These are phyloP conservation scores for Chionoecetes opilio DNA, from an alignment of 1,140 invertebrate species.

Conservation along the genomic window DNA sequence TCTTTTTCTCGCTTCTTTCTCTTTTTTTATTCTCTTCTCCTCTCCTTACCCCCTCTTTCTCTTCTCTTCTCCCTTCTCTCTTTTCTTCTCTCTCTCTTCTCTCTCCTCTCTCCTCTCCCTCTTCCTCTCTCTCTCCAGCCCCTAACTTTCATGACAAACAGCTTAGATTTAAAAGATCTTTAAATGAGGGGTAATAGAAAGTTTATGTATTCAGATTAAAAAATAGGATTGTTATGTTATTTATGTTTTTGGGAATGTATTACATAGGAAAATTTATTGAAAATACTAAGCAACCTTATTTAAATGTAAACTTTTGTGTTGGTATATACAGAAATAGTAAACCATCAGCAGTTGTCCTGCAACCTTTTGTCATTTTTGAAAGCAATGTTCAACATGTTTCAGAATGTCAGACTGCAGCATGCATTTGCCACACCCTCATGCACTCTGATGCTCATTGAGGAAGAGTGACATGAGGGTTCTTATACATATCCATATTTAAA, in stretches of 20 bases:
- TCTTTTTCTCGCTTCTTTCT: too few species aligned
- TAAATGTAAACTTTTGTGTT: background rate
- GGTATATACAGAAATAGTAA: background rate
- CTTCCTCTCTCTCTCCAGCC: too few species aligned
- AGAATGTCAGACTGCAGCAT: background rate
- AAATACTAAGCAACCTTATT: background rate
- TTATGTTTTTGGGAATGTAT: background rate
- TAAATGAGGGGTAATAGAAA: background rate
- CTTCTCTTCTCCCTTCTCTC: too few species aligned
- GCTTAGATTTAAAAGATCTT: background rate
- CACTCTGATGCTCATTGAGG: background rate
- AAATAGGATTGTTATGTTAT: background rate
- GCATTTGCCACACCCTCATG: background rate
- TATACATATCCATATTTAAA: too few species aligned
- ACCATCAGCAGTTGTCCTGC: background rate
- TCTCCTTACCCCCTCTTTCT: too few species aligned
- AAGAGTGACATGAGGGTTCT: too few species aligned
- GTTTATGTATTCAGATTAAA: conserved; percentile 12
- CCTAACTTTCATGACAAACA: background rate
- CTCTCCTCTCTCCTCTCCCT: too few species aligned
- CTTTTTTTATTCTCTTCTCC: too few species aligned
- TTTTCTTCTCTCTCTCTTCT: too few species aligned
- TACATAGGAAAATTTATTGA: background rate
- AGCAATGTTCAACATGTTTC: background rate
- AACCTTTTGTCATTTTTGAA: background rate